Base-by-base conservation (phyloP, 2,797 vertebrate genomes). In the Manis pentadactyla region DNA sequence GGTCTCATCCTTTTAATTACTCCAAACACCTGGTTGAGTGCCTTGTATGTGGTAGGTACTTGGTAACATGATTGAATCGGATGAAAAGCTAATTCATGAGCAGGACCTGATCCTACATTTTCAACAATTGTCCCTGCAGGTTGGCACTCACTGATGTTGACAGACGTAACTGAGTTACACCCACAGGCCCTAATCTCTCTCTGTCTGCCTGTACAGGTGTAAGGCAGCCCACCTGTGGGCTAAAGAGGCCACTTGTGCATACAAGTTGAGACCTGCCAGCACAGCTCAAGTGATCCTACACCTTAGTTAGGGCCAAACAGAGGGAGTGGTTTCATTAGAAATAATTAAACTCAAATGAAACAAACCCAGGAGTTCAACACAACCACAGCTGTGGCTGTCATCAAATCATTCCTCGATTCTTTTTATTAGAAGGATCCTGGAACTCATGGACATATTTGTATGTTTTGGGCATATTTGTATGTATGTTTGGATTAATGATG, bases 231-330 rank as follows among this genome's bases (percentile, higher is more conserved):
- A 46, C 96, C 97, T 98, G 96, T 94, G 84, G 95, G 63, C 94
- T 97, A 96, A 97, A 97, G 97, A 97, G 97, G 96, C 96, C 97
- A 96, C 97, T 97, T 97, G 96, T 98, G 87, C 79, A 94, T 79
- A 93, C 95, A 96, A 97, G 96, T 96, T 97, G 96, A 97, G 96
- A 95, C 96, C 96, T 97, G 95, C 91, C 23, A 0, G 86, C 84
- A 83, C 79, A 82, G 93, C 71, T 98, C 97, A 97, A 98, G 95
- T 96, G 95, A 97, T 97, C 83, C 93, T 94, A 96, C 91, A 92
- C 89, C 97, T 97, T 96, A 90, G 97, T 95, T 94, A 90, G 93
- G 96, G 95, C 91, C 96, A 98, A 97, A 97, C 86, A 97, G 89
- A 97, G 90, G 84, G 79, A 96, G 89, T 93, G 39, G 46, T 94